Evolutionary conservation across 1,140 invertebrate genomes (phyloP), one percentile per base, ranked within the genome.

Genomic region (Atopsyche davidsoni): DNA sequence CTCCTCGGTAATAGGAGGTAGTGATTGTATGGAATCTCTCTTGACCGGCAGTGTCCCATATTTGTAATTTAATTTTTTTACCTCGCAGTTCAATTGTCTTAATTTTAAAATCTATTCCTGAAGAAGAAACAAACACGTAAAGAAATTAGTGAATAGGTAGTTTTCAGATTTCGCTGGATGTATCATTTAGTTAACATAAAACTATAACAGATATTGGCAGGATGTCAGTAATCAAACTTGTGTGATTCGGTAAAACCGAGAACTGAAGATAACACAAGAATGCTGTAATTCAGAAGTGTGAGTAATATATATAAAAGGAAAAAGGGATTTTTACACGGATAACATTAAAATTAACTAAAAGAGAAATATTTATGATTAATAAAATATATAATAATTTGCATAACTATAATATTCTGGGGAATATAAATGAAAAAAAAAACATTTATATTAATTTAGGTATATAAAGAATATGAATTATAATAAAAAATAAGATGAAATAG

Each of bases 101-200:
- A 70, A 98, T 98, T 79, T 98, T 98, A 76, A 98, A 98, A 75
- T 98, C 95, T 69, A 98, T 97, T 67, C 95, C 95, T 97, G 75
- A 57, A 79, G 80, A 51, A 59, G 60, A 61, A 66, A 59, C n/a
- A n/a, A n/a, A n/a, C n/a, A n/a, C n/a, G n/a, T n/a, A n/a, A n/a
- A n/a, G n/a, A n/a, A n/a, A n/a, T n/a, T n/a, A n/a, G n/a, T n/a
- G n/a, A n/a, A n/a, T n/a, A n/a, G n/a, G n/a, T n/a, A n/a, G n/a
- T n/a, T n/a, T n/a, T n/a, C n/a, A n/a, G n/a, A n/a, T n/a, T n/a
- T n/a, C n/a, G n/a, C n/a, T n/a, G n/a, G n/a, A n/a, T n/a, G n/a
- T n/a, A n/a, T n/a, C n/a, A n/a, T n/a, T n/a, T n/a, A n/a, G n/a
- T n/a, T n/a, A n/a, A n/a, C n/a, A n/a, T n/a, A n/a, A n/a, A n/a